Evolutionary conservation across 2,888 invertebrate species (phyloP).

Genomic region (Pheosia gnoma): DNA sequence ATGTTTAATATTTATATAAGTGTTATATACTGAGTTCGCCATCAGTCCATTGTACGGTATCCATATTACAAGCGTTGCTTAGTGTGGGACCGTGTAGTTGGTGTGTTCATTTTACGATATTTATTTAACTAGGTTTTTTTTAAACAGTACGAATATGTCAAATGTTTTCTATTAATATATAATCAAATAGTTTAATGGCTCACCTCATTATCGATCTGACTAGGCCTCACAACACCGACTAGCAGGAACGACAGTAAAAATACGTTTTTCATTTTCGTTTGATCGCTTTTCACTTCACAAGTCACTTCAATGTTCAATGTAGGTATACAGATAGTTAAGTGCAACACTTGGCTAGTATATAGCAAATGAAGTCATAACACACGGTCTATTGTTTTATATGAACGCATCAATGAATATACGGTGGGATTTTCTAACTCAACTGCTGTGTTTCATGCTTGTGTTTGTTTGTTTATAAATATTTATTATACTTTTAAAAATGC

Average conservation of each 20-base stretch:
- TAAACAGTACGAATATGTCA: no score
- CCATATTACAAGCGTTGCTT: no score
- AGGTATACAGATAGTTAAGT: neutral
- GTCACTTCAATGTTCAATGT: conserved; percentile 16
- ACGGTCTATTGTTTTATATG: conserved; percentile 1
- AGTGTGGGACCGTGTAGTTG: no score
- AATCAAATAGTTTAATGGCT: conserved; percentile 17
- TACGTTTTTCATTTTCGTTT: conserved; percentile 67
- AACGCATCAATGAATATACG: conserved; percentile 4
- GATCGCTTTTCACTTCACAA: conserved; percentile 66
- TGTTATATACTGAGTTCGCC: no score
- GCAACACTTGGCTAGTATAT: neutral
- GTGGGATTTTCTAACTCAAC: neutral
- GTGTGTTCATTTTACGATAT: no score
- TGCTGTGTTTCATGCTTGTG: neutral
- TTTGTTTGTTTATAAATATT: neutral
- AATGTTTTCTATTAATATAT: neutral
- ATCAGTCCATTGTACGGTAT: no score
- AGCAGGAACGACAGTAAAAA: conserved; percentile 67
- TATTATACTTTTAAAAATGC: no score
- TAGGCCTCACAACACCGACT: conserved; percentile 69
- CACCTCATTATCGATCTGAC: conserved; percentile 73
- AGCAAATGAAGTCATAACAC: neutral
- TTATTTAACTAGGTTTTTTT: no score
- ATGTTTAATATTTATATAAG: no score